Evolutionary conservation across 2,797 vertebrate genomes (phyloP).

Genomic region (Sebastolobus altivelis): DNA sequence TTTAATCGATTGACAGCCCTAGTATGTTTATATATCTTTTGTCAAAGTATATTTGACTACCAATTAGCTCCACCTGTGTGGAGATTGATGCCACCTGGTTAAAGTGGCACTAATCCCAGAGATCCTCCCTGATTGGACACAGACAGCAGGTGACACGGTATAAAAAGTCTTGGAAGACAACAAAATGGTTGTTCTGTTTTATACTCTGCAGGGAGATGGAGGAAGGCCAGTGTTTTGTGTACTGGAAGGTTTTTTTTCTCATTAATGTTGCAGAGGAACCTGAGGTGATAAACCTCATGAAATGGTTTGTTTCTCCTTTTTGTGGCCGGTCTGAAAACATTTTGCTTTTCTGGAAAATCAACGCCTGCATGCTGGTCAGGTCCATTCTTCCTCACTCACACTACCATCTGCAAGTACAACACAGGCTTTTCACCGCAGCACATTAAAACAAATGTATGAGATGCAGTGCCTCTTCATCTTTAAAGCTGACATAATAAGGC

Average conservation of each 20-base stretch:
- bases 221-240: neutral
- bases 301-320: neutral
- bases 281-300: neutral
- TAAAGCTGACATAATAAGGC: slow-evolving; percentile 35
- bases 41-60: neutral
- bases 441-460: neutral
- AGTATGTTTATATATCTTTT: neutral
- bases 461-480: slow-evolving; percentile 15
- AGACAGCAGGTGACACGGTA: neutral
- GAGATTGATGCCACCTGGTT: neutral
- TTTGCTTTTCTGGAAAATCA: neutral
- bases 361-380: neutral
- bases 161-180: neutral
- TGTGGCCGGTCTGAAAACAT: neutral
- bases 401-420: neutral
- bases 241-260: neutral
- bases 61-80: neutral
- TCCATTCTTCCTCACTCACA: neutral
- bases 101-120: neutral
- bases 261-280: neutral
- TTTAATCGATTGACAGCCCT: too few species aligned
- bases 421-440: neutral
- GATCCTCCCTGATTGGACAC: neutral
- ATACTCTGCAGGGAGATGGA: too few species aligned
- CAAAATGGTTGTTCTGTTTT: neutral